Base-by-base conservation (phyloP, 2,113 vertebrate species). In the Megaleporinus macrocephalus region DNA sequence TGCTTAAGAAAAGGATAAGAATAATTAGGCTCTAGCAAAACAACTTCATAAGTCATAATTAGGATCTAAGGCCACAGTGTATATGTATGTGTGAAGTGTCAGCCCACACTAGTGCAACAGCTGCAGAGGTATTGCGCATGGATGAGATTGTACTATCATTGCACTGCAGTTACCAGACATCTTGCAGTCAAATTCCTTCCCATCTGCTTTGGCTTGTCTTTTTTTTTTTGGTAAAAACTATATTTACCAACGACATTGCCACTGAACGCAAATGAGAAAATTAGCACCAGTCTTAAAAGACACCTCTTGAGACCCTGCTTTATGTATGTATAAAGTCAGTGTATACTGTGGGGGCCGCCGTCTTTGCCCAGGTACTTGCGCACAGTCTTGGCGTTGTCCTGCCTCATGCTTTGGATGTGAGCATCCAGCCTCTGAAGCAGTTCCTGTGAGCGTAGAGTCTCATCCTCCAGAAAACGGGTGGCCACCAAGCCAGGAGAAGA, bases 391-490 rank as follows among this genome's bases (percentile, higher is more conserved):
- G 89, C 77, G 78, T 95, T 97, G 65, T 94, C 93, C 72, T 93
- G 90, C 44, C 86, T 95, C 87, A 99, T 93, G 4, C 93, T 95
- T 71, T 96, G 94, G 82, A 98, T 95, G 84, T 98, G 95, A 74
- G 87, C 85, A 72, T 98, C 95, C 29, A 99, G 90, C 26, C 88
- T 91, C 82, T 95, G 92, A 69, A 97, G 86, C 77, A 99, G 95
- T 78, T 94, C 93, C 75, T 93, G 89, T 51, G 95, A 95, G 57
- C 94, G 90, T n/a, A 91, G 65, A 27, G 91, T 93, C 82, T 99
- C 98, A 78, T 97, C 95, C 84, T 97, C 94, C 83, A 98, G 85
- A 92, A 96, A 99, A 13, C 88, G 92, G 18, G 91, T 84, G 13
- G 96, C 93, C 88, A 95, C 90, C 0, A 82, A 89, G 16, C 90